Conservation (phyloP, 1,140 invertebrate species). For the Polypedilum pembai region DNA sequence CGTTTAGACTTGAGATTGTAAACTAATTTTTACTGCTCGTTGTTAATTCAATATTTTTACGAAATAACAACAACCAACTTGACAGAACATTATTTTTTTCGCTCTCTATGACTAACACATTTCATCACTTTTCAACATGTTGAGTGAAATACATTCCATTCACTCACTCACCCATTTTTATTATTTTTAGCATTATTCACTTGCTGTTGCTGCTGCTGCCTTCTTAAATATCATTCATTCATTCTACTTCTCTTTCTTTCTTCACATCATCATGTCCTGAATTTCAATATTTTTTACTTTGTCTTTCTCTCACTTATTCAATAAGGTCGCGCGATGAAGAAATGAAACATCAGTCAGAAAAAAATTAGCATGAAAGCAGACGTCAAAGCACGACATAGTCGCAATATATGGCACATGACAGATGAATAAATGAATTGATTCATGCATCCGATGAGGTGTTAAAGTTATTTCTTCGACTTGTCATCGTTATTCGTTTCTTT, state of each 20-base stretch:
- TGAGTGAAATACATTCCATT: not conserved
- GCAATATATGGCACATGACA: not conserved
- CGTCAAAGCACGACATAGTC: not conserved
- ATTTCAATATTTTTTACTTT: too few species aligned
- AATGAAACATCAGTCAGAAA: not conserved
- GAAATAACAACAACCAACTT: not conserved
- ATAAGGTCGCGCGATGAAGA: not conserved
- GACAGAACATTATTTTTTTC: not conserved
- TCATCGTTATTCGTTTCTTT: not conserved
- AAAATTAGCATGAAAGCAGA: not conserved
- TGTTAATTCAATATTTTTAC: not conserved
- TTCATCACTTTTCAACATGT: constrained; percentile 12
- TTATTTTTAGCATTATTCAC: too few species aligned
- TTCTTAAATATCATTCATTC: constrained; percentile 6
- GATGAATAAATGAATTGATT: not conserved
- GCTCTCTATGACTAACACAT: not conserved
- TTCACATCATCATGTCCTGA: too few species aligned
- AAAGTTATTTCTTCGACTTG: not conserved
- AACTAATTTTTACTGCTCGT: not conserved
- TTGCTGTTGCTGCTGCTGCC: not conserved
- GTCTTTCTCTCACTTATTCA: not conserved
- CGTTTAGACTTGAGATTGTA: too few species aligned
- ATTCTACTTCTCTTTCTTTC: too few species aligned
- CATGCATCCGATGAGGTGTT: not conserved
- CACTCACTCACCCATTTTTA: not conserved